phyloP scores from a whole-genome alignment of 2,888 invertebrate genomes.

The Diploptera punctata region DNA sequence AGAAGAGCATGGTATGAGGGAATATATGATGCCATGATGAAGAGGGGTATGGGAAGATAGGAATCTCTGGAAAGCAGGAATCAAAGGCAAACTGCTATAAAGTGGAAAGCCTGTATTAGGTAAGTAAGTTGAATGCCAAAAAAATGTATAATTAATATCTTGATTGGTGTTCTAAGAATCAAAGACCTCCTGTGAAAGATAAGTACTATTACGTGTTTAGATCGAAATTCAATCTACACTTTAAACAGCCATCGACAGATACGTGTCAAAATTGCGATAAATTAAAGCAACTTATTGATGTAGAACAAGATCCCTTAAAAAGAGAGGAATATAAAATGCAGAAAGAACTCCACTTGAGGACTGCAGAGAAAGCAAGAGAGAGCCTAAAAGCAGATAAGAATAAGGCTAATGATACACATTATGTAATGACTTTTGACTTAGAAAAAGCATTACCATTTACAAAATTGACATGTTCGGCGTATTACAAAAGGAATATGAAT shows the following conservation, averaged over 20 bases:
- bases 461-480: neutral
- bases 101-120: no score
- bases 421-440: slow-evolving; percentile 2
- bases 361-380: slow-evolving; percentile 16
- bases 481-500: slow-evolving; percentile 41
- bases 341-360: neutral
- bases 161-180: neutral
- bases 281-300: neutral
- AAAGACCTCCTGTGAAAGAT: neutral
- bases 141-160: neutral
- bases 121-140: no score
- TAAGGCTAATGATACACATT: neutral
- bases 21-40: no score
- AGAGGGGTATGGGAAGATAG: no score
- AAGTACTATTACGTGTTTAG: neutral
- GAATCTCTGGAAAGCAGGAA: no score
- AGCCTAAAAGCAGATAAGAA: neutral
- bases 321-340: neutral
- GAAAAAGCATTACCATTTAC: neutral
- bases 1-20: no score
- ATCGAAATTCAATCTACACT: no score
- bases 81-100: no score
- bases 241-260: no score
- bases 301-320: no score
- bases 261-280: no score